phyloP scores from a whole-genome alignment of 2,113 vertebrate species.

The Tachuris rubrigastra region DNA sequence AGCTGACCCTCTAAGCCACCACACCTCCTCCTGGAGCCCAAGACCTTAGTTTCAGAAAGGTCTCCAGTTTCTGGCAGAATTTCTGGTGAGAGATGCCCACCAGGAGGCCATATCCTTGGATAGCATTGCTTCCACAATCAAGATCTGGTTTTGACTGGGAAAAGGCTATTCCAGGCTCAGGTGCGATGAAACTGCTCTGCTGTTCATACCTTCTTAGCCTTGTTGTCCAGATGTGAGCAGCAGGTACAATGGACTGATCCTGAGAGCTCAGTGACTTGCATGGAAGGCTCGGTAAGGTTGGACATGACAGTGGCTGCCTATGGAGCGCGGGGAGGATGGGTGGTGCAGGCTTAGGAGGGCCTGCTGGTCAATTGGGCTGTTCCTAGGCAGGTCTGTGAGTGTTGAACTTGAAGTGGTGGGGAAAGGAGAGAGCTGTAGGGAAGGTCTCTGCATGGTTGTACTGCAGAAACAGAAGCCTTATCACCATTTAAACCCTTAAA shows the following conservation, averaged over 20 bases:
- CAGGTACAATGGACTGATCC: not conserved
- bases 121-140: not conserved
- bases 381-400: not conserved
- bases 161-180: not conserved
- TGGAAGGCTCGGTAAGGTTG: not conserved
- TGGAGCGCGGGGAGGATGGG: fast-evolving
- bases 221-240: not conserved
- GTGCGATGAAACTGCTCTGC: not conserved
- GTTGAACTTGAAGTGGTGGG: not conserved
- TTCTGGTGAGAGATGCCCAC: not conserved
- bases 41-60: not conserved
- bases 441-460: not conserved
- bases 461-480: not conserved
- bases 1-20: not conserved
- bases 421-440: not conserved
- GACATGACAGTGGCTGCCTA: not conserved
- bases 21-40: not conserved
- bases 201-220: not conserved
- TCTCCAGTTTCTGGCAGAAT: not conserved
- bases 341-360: not conserved
- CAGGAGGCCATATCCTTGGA: fast-evolving
- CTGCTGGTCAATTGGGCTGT: not conserved
- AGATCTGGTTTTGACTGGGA: not conserved
- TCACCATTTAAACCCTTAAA: not conserved
- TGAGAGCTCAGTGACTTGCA: not conserved